Evolutionary conservation across 2,797 vertebrate species (phyloP).

Genomic region (Microcaecilia unicolor): DNA sequence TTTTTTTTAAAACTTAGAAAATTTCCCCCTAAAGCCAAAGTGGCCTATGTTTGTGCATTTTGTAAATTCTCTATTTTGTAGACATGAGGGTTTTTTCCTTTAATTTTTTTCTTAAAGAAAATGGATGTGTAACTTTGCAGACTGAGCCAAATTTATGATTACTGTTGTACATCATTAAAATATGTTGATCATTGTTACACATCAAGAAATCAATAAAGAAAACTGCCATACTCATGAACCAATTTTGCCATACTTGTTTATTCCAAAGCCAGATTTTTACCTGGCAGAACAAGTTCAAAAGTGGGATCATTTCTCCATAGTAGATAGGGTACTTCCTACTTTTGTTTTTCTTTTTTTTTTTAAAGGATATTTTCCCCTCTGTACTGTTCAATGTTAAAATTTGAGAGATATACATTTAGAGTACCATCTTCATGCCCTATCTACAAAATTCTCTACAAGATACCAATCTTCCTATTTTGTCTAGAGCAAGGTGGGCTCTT

Average conservation of each 20-base stretch:
- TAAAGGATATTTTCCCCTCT: too few species aligned
- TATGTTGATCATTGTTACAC: slow-evolving; percentile 57
- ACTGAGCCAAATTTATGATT: slow-evolving; percentile 91
- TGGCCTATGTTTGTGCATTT: slow-evolving; percentile 81
- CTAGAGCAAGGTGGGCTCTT: too few species aligned
- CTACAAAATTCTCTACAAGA: too few species aligned
- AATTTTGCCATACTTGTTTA: slow-evolving; percentile 31
- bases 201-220: slow-evolving; percentile 84
- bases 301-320: neutral
- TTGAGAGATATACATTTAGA: neutral
- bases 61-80: slow-evolving; percentile 80
- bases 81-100: slow-evolving; percentile 43
- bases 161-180: slow-evolving; percentile 80
- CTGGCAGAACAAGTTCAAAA: neutral
- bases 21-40: slow-evolving; percentile 85
- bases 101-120: slow-evolving; percentile 45
- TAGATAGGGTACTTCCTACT: too few species aligned
- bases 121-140: slow-evolving; percentile 79
- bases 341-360: neutral
- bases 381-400: neutral
- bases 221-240: slow-evolving; percentile 54
- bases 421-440: neutral
- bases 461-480: too few species aligned
- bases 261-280: slow-evolving; percentile 16
- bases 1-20: slow-evolving; percentile 73